Evolutionary conservation across 2,888 invertebrate genomes (phyloP), one percentile per base, ranked within the genome.

Genomic region (Sipha maydis): DNA sequence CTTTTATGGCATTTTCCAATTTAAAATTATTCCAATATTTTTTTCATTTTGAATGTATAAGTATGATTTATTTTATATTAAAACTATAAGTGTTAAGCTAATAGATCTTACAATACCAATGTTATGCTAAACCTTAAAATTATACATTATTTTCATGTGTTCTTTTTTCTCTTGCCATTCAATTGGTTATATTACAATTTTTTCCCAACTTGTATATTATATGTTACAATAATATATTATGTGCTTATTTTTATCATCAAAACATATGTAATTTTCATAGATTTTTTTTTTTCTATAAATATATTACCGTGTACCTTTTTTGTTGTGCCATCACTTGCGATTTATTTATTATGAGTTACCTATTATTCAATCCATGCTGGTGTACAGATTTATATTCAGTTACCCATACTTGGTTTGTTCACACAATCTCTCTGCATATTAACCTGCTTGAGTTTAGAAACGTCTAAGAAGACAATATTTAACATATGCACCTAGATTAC

Each of bases 91-190:
- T 54, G 34, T 85, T 54, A 2, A 69, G 67, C 69, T 77, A 69
- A 54, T 85, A 54, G n/a, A 78, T 67, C n/a, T 34, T 17, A 48
- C 54, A n/a, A 69, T 54, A 69, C 69, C 56, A 56, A 56, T 56
- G 19, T 38, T 56, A 61, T 86, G 38, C 80, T 86, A 28, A 25
- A 61, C 25, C 61, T 3, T 61, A 61, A 73, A 73, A 56, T 38
- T 54, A n/a, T 38, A 28, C 28, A 61, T 85, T 77, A 73, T 48
- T 73, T 28, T 38, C 4, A 41, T 67, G 25, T 61, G 21, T 85
- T 79, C 28, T 79, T 56, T 77, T 78, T 78, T 56, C 28, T 73
- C 56, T 86, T 86, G 61, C 56, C 56, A 80, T 86, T 86, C 21
- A 3, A 61, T 71, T 79, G 73, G 80, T 86, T 86, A 25, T 38